Evolutionary conservation across 30 jellyfish, hydroid and myxozoan genomes (phyloP).

Genomic region (Hydractinia echinata): DNA sequence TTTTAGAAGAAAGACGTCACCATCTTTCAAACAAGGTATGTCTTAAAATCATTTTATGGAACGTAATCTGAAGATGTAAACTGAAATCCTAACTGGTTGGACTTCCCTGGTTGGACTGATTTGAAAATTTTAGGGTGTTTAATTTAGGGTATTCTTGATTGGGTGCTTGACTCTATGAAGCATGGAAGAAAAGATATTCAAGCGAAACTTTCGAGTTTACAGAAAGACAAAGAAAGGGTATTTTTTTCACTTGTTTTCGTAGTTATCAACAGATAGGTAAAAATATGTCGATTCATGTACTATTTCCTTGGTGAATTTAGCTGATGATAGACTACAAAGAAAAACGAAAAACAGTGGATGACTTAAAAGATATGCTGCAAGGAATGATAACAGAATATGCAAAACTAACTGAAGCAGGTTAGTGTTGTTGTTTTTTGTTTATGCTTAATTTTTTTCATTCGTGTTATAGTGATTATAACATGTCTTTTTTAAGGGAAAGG

Average conservation of each 20-base stretch:
- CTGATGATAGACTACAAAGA: constrained; percentile 85
- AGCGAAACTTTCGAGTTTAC: constrained; percentile 63
- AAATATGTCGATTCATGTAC: no score
- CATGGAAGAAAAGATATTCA: constrained; percentile 81
- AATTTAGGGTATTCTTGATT: constrained; percentile 67
- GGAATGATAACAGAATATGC: constrained; percentile 71
- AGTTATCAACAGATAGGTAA: background rate
- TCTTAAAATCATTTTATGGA: background rate
- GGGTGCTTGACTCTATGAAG: constrained; percentile 88
- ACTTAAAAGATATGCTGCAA: constrained; percentile 66
- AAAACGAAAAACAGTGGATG: constrained; percentile 75
- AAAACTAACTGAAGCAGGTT: constrained; percentile 61
- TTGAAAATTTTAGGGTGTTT: background rate
- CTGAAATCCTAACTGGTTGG: background rate
- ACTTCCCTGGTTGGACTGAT: background rate
- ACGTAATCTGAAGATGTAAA: background rate
- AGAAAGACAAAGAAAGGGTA: constrained; percentile 82
- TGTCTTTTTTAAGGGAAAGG: constrained; percentile 52
- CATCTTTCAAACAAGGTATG: constrained; percentile 66
- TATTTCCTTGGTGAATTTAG: background rate
- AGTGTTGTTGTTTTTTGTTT: background rate
- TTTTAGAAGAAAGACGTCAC: constrained; percentile 82
- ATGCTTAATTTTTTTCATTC: background rate
- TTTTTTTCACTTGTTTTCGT: background rate
- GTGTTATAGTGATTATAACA: no score